A percentile compares a stretch with the other conserved stretches of the same genome.
These are phyloP conservation scores for Drosophila nigricruria DNA, from an alignment of 2,888 invertebrate genomes.

Conservation along the genomic window DNA sequence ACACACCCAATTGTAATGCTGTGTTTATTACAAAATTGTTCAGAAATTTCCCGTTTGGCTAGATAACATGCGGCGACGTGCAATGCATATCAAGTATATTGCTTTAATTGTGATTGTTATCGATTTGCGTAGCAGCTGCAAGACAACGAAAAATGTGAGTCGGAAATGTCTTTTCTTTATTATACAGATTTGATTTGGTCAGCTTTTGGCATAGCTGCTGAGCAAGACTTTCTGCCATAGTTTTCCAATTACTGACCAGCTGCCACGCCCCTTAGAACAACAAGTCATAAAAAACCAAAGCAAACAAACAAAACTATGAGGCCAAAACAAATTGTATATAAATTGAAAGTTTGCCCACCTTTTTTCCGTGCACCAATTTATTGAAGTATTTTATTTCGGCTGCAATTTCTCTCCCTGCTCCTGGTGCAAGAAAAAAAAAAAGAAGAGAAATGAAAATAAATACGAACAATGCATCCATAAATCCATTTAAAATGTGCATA, in stretches of 20 bases:
- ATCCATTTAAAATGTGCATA: constrained; percentile 66
- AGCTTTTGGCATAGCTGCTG: constrained; percentile 1
- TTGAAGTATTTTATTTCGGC: constrained; percentile 33
- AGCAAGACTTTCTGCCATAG: not conserved
- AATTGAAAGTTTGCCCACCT: constrained; percentile 51
- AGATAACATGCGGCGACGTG: constrained; percentile 16
- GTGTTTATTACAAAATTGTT: constrained; percentile 12
- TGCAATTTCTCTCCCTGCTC: not conserved
- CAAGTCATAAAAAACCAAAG: not conserved
- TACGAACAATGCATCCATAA: constrained; percentile 37
- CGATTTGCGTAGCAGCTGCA: constrained; percentile 12
- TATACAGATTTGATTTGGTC: not conserved
- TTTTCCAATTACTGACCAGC: constrained; percentile 5
- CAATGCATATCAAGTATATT: constrained; percentile 6
- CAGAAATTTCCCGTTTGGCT: constrained; percentile 3
- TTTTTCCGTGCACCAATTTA: constrained; percentile 34
- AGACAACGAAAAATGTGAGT: not conserved
- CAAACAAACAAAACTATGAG: constrained; percentile 1
- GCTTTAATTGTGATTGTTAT: constrained; percentile 13
- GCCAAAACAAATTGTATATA: constrained; percentile 53
- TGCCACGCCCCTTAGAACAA: not conserved
- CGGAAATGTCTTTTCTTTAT: not conserved
- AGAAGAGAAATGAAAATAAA: constrained; percentile 1
- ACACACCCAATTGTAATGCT: not conserved
- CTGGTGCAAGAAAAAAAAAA: not conserved